Conservation (phyloP, 2,797 vertebrate species). For the Pseudomugil gertrudae region DNA sequence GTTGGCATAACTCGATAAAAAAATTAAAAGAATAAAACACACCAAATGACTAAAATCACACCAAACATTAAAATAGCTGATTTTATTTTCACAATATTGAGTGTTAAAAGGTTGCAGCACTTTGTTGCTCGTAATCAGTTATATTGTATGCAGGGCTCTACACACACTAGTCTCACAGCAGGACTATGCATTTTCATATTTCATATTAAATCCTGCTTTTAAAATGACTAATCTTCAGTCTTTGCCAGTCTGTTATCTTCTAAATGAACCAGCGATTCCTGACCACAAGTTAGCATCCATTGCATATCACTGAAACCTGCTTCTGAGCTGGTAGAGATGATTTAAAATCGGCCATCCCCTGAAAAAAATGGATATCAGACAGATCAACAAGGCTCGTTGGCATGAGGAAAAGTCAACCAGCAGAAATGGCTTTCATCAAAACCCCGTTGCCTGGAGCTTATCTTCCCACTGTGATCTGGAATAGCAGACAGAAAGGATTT, state of each 20-base stretch:
- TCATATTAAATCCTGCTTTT: conserved; percentile 2
- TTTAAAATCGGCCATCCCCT: conserved; percentile 18
- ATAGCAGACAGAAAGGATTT: conserved; percentile 17
- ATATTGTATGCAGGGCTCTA: not conserved
- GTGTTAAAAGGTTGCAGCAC: not conserved
- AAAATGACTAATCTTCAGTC: conserved; percentile 29
- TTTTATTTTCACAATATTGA: not conserved
- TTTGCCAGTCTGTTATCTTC: conserved; percentile 17
- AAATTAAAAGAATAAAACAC: too few relatives aligned
- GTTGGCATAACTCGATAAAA: not conserved
- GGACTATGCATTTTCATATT: conserved; percentile 13
- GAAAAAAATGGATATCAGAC: conserved; percentile 29
- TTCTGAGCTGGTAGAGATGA: conserved; percentile 10
- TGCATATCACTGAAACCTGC: conserved; percentile 12
- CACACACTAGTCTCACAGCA: conserved; percentile 24
- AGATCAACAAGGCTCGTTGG: conserved; percentile 41
- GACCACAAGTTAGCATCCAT: conserved; percentile 26
- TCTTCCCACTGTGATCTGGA: conserved; percentile 27
- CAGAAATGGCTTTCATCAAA: conserved; percentile 28
- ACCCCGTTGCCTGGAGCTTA: conserved; percentile 11
- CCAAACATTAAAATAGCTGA: not conserved
- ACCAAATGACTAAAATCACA: not conserved
- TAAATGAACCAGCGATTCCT: conserved; percentile 6
- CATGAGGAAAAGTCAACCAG: conserved; percentile 8
- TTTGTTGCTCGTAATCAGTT: not conserved